Base-by-base conservation (phyloP, 2,797 vertebrate genomes). In the Buphagus erythrorhynchus region DNA sequence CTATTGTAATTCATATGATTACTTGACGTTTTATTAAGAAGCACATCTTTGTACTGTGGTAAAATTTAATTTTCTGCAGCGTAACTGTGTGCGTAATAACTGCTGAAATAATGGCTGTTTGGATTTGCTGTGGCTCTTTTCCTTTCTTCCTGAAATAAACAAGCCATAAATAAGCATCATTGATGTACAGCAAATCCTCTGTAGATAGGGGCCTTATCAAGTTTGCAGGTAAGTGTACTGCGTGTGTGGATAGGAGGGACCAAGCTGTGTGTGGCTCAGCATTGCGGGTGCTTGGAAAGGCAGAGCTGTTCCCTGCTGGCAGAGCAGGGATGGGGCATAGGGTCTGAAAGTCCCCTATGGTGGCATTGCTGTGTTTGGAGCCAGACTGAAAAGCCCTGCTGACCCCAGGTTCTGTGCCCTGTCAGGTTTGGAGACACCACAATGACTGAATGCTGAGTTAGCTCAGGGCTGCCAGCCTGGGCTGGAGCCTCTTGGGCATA, bases 21-120 rank as follows among this genome's bases (percentile, higher is more conserved):
- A 74, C 43, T 89, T 96, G 92, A 92, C 3, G 0, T 94, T 90
- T 88, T 94, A 95, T 90, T 82, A 93, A 90, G 91, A 84, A 90
- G 65, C 75, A 91, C 62, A 49, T 92, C 88, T 95, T 88, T 86
- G 85, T 89, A 33, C 86, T 45, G 49, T n/a, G 36, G 90, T 84
- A 90, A 84, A 93, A 96, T 90, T 59, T 17, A 58, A 93, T 96
- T 95, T 95, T 93, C 90, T 89, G 49, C 77, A 72, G 42, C 0
- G 3, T 93, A 93, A 68, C 63, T n/a, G 61, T 2, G 1, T 76
- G 43, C 4, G 2, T 96, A 93, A 48, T 91, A 79, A 45, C 77
- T 79, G 59, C 83, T 67, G 65, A 80, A 90, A 52, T 82, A 87
- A 93, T 72, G 84, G n/a, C 84, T 78, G 48, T 83, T 89, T 82